A percentile compares a stretch with the other conserved stretches of the same genome.
phyloP scores from a whole-genome alignment of 1,140 invertebrate species.

The Drosophila cardini region DNA sequence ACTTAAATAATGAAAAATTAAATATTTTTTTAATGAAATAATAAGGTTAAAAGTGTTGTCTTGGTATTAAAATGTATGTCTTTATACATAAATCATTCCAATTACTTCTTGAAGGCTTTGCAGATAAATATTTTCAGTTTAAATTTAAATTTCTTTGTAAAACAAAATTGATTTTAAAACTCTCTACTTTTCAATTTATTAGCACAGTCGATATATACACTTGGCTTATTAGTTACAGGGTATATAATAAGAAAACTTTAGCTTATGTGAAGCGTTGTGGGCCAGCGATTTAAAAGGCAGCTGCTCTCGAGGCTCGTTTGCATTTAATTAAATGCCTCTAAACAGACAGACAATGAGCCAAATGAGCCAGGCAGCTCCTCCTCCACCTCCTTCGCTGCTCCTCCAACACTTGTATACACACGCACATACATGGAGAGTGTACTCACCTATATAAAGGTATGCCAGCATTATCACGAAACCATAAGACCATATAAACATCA shows the following conservation, averaged over 20 bases:
- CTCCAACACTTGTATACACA: constrained; percentile 1
- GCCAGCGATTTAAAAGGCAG: constrained; percentile 68
- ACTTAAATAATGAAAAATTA: background rate
- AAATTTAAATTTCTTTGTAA: too few species aligned
- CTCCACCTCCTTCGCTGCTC: constrained; percentile 6
- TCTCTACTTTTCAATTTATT: background rate
- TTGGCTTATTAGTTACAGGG: background rate
- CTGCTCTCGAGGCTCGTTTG: constrained; percentile 71
- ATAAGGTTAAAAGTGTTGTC: too few species aligned
- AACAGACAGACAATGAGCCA: constrained; percentile 57
- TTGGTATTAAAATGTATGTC: too few species aligned
- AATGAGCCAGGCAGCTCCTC: constrained; percentile 32
- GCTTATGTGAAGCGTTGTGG: constrained; percentile 45
- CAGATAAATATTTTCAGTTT: background rate
- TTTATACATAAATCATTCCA: too few species aligned
- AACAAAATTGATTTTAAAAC: too few species aligned
- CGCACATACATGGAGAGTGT: background rate
- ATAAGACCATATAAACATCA: constrained; percentile 94
- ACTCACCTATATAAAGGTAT: constrained; percentile 94
- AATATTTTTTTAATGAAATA: too few species aligned
- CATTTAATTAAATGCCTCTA: constrained; percentile 79
- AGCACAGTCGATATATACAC: background rate
- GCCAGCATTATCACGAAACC: constrained; percentile 94
- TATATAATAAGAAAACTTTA: constrained; percentile 30
- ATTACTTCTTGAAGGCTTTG: background rate